phyloP scores from a whole-genome alignment of 2,888 invertebrate species.

The Tridacna crocea region DNA sequence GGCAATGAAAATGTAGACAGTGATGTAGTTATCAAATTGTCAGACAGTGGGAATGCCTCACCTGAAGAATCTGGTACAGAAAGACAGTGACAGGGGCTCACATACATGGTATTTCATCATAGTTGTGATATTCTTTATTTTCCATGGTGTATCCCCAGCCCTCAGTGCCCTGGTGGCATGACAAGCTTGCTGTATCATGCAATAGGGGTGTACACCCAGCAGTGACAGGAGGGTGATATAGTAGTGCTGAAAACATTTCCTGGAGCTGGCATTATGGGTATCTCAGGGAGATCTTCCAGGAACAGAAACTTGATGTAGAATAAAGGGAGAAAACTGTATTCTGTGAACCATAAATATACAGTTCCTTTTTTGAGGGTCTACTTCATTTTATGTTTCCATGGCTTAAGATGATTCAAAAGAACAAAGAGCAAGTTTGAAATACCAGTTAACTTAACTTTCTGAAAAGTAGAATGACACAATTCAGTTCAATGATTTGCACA shows the following conservation, averaged over 20 bases:
- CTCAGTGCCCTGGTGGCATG: constrained; percentile 15
- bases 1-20: constrained; percentile 60
- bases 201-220: background rate
- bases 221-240: background rate
- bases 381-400: too few species aligned
- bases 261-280: constrained; percentile 16
- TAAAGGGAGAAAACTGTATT: constrained; percentile 12
- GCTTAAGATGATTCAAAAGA: too few species aligned
- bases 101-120: background rate
- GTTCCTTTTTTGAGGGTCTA: too few species aligned
- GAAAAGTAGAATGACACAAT: too few species aligned
- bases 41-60: constrained; percentile 39
- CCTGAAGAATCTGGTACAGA: constrained; percentile 17
- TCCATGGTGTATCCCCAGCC: constrained; percentile 26
- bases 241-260: constrained; percentile 3
- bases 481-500: too few species aligned
- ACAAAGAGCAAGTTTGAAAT: too few species aligned
- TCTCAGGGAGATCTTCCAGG: constrained; percentile 33
- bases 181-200: constrained; percentile 3
- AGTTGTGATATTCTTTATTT: constrained; percentile 33
- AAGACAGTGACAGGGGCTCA: constrained; percentile 10
- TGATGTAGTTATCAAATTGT: constrained; percentile 49
- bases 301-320: constrained; percentile 13
- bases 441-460: too few species aligned
- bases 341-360: background rate